These are phyloP conservation scores for Arctopsyche grandis DNA, from an alignment of 1,140 invertebrate genomes.

Conservation along the genomic window DNA sequence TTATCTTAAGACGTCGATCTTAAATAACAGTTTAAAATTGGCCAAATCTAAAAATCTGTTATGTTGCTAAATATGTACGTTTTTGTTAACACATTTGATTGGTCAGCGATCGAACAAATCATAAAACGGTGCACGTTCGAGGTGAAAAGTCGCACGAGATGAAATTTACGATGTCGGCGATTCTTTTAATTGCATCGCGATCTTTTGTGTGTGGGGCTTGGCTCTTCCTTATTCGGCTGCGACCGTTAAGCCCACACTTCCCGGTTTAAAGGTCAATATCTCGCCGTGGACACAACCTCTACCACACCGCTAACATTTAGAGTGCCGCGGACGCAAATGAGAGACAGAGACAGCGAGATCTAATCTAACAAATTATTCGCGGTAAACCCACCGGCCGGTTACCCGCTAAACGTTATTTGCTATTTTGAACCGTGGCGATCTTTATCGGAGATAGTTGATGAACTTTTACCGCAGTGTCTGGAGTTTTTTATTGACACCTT, in stretches of 20 bases:
- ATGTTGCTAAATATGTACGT: too few species aligned
- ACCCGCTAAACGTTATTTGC: too few species aligned
- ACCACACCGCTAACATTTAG: not conserved
- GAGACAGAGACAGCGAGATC: not conserved
- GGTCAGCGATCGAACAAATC: too few species aligned
- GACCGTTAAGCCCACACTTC: conserved; percentile 39
- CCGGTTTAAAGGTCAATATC: conserved; percentile 41
- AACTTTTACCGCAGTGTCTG: too few species aligned
- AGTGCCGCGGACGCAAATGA: conserved; percentile 6
- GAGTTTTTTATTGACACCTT: too few species aligned
- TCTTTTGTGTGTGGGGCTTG: conserved; percentile 16
- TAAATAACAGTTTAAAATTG: too few species aligned
- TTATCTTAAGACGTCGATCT: too few species aligned
- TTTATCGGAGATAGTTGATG: too few species aligned
- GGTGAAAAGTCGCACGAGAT: conserved; percentile 4
- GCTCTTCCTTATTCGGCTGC: conserved; percentile 40
- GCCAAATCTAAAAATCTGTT: too few species aligned
- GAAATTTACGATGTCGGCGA: conserved; percentile 23
- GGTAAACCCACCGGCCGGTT: too few species aligned
- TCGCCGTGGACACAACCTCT: conserved; percentile 18
- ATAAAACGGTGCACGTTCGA: not conserved
- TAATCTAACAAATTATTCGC: conserved; percentile 1
- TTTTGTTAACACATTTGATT: too few species aligned
- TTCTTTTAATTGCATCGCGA: conserved; percentile 36
- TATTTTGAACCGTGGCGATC: too few species aligned